Base-by-base conservation (phyloP, 2,888 invertebrate species). In the Leucophenga montana region DNA sequence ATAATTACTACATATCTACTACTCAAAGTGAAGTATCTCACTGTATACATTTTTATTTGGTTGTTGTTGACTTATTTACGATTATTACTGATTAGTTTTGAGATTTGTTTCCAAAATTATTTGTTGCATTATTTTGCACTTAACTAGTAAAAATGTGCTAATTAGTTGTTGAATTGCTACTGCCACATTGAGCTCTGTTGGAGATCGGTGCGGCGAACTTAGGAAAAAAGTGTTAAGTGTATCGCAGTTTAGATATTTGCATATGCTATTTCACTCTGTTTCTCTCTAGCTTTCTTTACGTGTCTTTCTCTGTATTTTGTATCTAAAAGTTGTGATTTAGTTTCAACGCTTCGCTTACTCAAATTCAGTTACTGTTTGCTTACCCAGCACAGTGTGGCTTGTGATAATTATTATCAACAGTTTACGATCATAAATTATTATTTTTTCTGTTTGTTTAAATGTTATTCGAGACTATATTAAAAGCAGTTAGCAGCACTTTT, bases 71-170 rank as follows among this genome's bases (percentile, higher is more conserved):
- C 74, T 75, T 80, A 81, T 69, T 65, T 80, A 83, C 73, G 69
- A 61, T 69, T 27, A 27, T 27, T 3, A 27, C 27, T 27, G 27
- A 27, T 27, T 27, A 27, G 27, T 27, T 72, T 71, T 83, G 80
- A 77, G 64, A 20, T 54, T 54, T 53, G 71, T 22, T 73, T 73
- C 67, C 71, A 16, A 16, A 6, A 50, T 48, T 50, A 31, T 27
- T 72, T 77, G 71, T 69, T 78, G 68, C 81, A 79, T 76, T 75
- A 78, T 77, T 79, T 81, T 78, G 69, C 80, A 81, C 83, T 73
- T 74, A 76, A 71, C 78, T 78, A 82, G 78, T 74, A 83, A 81
- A 74, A 80, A 75, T 68, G 74, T 81, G 72, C 79, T 80, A 80
- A 80, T 82, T 69, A 75, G 68, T 73, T 53, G 50, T 53, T 53